These are phyloP conservation scores for Pilophorus perplexus DNA, from an alignment of 2,888 invertebrate genomes.

Conservation along the genomic window DNA sequence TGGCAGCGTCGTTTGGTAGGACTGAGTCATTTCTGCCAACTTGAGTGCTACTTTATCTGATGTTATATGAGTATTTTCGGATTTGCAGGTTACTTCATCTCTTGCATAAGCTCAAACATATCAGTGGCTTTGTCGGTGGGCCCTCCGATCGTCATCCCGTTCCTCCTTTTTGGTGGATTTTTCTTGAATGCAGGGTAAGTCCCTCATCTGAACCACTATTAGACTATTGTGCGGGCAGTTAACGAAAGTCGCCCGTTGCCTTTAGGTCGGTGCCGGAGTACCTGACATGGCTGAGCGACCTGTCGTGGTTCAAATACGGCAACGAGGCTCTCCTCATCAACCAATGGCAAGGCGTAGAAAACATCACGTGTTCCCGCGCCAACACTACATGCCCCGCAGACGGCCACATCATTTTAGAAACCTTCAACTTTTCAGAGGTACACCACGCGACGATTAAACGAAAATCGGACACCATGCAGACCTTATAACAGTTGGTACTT, in stretches of 20 bases:
- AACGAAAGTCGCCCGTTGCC: neutral
- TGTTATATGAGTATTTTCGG: conserved; percentile 1
- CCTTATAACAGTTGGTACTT: too few relatives aligned
- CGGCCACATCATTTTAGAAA: conserved; percentile 74
- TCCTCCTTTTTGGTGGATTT: conserved; percentile 93
- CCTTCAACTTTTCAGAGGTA: conserved; percentile 73
- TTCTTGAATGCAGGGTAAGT: conserved; percentile 84
- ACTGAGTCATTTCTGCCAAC: too few relatives aligned
- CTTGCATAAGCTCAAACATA: conserved; percentile 77
- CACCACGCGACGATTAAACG: too few relatives aligned
- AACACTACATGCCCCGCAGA: conserved; percentile 75
- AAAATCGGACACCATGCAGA: too few relatives aligned
- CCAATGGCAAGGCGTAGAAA: conserved; percentile 79
- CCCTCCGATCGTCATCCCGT: conserved; percentile 88
- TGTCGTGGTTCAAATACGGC: conserved; percentile 91
- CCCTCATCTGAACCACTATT: neutral
- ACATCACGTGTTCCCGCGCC: conserved; percentile 70
- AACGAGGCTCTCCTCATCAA: conserved; percentile 85
- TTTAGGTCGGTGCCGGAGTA: conserved; percentile 79
- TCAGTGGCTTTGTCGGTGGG: conserved; percentile 88
- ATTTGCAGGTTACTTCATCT: conserved; percentile 80
- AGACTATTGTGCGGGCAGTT: neutral
- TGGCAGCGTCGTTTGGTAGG: conserved; percentile 82
- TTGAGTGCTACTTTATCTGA: conserved; percentile 48
- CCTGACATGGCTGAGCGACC: conserved; percentile 79